Evolutionary conservation across 2,888 invertebrate genomes (phyloP), one percentile per base, ranked within the genome.

Genomic region (Hyposoter didymator): DNA sequence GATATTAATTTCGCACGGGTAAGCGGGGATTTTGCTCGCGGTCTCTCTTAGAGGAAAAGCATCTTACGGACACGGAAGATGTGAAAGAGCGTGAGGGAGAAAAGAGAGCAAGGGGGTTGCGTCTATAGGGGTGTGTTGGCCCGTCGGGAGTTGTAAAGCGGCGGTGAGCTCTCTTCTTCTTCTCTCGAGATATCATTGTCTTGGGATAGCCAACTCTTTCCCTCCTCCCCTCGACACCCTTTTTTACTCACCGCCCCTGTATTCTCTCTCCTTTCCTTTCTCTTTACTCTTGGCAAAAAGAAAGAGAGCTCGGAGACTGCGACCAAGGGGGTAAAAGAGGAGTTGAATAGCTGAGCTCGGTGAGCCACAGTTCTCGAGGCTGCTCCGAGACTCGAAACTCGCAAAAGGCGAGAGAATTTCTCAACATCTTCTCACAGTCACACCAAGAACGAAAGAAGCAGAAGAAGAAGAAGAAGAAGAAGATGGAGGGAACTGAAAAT

Each of bases 141-240:
- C 94, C 92, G 88, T 87, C 88, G 93, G 93, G 93, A 92, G 93
- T 93, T 94, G 92, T 93, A 93, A 93, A 93, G 92, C 92, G 92
- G 87, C 82, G 79, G 76, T 62, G 78, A 86, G 89, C 87, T 88
- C 84, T 87, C 87, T 88, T 75, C 81, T 88, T 89, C 90, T 92
- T 91, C 91, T 92, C 90, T 90, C 89, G 91, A 90, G 93, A 93
- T 93, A 93, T 93, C 93, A 93, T 93, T 93, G 93, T 93, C 91
- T 93, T 89, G 90, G 90, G 90, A 89, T 86, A 82, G 88, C 87
- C 85, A 83, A 62, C 55, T 67, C 81, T 62, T 59, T 59, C 22
- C 59, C 28, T 28, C 47, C 69, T 80, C 49, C 73, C 49, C 22
- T 35, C 70, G 12, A 32, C 52, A 52, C 19, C 74, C 19, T 74